Conservation (phyloP, 2,888 invertebrate species). For the Rambutsinella grinnellia region DNA sequence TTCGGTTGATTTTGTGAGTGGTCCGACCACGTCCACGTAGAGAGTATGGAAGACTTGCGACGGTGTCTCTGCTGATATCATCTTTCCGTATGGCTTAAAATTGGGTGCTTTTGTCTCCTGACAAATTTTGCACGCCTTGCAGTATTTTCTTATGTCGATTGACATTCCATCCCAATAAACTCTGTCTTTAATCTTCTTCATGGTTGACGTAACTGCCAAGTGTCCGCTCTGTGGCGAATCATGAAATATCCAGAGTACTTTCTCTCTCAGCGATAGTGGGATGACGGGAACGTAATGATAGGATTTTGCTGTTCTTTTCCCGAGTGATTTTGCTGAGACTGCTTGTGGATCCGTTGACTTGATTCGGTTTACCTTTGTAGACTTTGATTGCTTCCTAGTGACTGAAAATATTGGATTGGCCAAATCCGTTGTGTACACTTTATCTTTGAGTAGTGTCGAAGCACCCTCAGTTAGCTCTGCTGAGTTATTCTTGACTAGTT, state of each 20-base stretch:
- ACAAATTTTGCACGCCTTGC: conserved; percentile 49
- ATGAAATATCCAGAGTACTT: conserved; percentile 53
- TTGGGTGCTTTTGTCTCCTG: conserved; percentile 45
- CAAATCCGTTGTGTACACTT: neutral
- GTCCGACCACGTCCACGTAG: conserved; percentile 54
- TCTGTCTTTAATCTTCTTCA: conserved; percentile 33
- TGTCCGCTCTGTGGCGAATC: conserved; percentile 56
- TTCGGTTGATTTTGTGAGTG: conserved; percentile 21
- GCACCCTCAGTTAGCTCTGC: too few relatives aligned
- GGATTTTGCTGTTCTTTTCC: neutral
- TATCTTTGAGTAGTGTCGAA: too few relatives aligned
- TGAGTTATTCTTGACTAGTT: neutral
- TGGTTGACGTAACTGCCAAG: conserved; percentile 53
- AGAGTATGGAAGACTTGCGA: conserved; percentile 39
- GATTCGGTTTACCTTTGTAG: neutral
- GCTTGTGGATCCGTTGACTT: too few relatives aligned
- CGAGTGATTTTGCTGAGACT: too few relatives aligned
- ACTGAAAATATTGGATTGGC: neutral
- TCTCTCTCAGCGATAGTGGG: conserved; percentile 25
- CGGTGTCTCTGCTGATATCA: conserved; percentile 16
- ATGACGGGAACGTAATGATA: conserved; percentile 46
- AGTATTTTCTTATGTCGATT: conserved; percentile 49
- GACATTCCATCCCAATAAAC: conserved; percentile 57
- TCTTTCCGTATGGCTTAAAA: conserved; percentile 35
- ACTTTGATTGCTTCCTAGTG: neutral